Percentiles rank a stretch among this genome's conserved stretches.
These are phyloP conservation scores for Spialia ferax DNA, from an alignment of 2,888 invertebrate genomes.

Conservation along the genomic window DNA sequence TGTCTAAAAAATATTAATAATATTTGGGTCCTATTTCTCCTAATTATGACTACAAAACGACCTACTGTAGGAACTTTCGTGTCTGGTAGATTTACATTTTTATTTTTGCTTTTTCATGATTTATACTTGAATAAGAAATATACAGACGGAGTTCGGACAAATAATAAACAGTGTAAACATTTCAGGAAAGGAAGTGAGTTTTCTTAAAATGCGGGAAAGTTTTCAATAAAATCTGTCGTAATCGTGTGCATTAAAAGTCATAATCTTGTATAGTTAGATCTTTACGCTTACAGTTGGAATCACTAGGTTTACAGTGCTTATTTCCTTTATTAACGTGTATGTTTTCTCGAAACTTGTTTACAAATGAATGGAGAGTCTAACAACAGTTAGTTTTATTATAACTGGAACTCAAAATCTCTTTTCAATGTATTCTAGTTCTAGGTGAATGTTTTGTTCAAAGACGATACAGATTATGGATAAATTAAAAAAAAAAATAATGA, in stretches of 20 bases:
- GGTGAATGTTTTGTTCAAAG: background rate
- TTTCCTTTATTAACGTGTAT: constrained; percentile 28
- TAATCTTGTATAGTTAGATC: constrained; percentile 7
- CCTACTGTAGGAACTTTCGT: too few relatives aligned
- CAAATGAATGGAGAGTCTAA: constrained; percentile 11
- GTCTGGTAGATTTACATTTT: too few relatives aligned
- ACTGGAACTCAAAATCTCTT: background rate
- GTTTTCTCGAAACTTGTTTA: constrained; percentile 17
- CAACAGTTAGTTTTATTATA: constrained; percentile 26
- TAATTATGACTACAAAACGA: too few relatives aligned
- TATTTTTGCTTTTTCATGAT: too few relatives aligned
- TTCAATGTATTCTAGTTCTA: background rate
- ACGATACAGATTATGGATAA: too few relatives aligned
- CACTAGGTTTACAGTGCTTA: constrained; percentile 27
- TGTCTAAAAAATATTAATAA: too few relatives aligned
- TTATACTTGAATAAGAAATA: too few relatives aligned
- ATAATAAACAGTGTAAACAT: too few relatives aligned
- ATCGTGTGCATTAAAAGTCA: background rate
- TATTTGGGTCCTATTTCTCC: too few relatives aligned
- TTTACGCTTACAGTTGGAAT: constrained; percentile 26
- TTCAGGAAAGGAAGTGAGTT: too few relatives aligned
- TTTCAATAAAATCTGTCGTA: background rate
- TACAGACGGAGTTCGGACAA: background rate
- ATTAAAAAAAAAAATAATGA: too few relatives aligned
- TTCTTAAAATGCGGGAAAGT: background rate